These are phyloP conservation scores for Entomobrya multifasciata DNA, from an alignment of 2,888 invertebrate species.

Conservation along the genomic window DNA sequence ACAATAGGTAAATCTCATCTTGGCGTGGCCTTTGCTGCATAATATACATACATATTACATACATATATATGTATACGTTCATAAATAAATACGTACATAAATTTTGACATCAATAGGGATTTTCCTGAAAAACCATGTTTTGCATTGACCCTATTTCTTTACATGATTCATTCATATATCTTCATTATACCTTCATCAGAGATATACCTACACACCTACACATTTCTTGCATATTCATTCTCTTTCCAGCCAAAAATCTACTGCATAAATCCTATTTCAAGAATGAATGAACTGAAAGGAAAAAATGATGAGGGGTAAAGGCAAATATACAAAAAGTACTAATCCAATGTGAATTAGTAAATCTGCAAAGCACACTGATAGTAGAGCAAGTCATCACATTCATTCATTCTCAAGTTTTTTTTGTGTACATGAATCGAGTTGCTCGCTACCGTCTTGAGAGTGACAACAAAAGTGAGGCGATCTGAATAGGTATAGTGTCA, in stretches of 20 bases:
- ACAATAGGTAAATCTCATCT: background rate
- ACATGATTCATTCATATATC: background rate
- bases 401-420: no score
- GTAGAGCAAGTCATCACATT: no score
- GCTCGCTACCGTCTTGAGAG: background rate
- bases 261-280: background rate
- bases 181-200: no score
- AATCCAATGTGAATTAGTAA: no score
- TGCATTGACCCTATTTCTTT: constrained; percentile 44
- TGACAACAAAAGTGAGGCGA: background rate
- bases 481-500: background rate
- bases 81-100: no score
- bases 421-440: background rate
- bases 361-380: no score
- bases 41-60: background rate
- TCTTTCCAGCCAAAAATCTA: background rate
- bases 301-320: background rate
- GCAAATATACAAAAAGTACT: no score
- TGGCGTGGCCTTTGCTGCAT: background rate
- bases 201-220: no score
- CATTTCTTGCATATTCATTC: background rate
- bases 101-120: constrained; percentile 3
- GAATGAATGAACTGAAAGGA: background rate
- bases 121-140: constrained; percentile 24
- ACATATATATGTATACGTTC: no score